Conservation (phyloP, 2,888 invertebrate genomes). For the Drosophila diplacantha region DNA sequence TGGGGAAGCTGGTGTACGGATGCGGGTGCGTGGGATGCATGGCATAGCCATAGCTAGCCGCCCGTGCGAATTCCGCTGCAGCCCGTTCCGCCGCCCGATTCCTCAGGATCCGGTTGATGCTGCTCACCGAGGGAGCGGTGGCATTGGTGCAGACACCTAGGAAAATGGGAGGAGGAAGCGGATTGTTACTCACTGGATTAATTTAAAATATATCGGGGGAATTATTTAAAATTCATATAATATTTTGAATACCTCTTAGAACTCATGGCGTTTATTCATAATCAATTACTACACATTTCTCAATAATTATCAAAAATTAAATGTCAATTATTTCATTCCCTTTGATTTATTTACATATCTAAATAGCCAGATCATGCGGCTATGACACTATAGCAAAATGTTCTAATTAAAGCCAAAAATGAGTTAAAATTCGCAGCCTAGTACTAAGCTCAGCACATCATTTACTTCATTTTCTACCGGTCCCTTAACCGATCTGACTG, state of each 20-base stretch:
- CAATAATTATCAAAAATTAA: too few relatives aligned
- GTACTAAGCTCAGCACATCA: too few relatives aligned
- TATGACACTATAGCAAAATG: too few relatives aligned
- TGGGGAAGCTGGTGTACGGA: slow-evolving; percentile 82
- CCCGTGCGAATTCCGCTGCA: slow-evolving; percentile 95
- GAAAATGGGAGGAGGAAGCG: not conserved
- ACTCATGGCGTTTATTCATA: too few relatives aligned
- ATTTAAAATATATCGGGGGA: not conserved
- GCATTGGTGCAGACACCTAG: slow-evolving; percentile 96
- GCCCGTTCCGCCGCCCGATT: slow-evolving; percentile 97
- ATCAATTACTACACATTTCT: too few relatives aligned
- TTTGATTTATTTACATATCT: too few relatives aligned
- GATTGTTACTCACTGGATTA: not conserved
- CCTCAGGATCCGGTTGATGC: slow-evolving; percentile 96
- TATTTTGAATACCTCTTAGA: not conserved
- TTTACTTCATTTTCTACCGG: not conserved
- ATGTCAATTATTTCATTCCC: too few relatives aligned
- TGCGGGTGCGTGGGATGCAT: slow-evolving; percentile 83
- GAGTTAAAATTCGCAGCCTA: too few relatives aligned
- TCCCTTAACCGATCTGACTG: not conserved
- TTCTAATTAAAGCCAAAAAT: too few relatives aligned
- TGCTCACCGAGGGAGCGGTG: slow-evolving; percentile 97
- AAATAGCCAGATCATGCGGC: too few relatives aligned
- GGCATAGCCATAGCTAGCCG: slow-evolving; percentile 89
- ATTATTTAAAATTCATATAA: not conserved